Conservation (phyloP, 1,140 invertebrate genomes). For the Mya arenaria region DNA sequence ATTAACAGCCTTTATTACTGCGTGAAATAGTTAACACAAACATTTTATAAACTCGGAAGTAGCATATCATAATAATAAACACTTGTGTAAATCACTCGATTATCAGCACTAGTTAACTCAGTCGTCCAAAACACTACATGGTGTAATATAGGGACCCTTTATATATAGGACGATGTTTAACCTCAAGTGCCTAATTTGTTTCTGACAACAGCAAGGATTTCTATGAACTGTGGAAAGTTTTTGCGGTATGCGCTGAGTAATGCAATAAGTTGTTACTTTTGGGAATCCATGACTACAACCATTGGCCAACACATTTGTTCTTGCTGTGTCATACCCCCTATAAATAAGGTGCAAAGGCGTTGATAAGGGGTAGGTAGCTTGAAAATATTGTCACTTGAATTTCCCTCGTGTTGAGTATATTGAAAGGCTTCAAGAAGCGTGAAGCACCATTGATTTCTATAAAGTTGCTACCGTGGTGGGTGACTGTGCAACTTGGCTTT, state of each 20-base stretch:
- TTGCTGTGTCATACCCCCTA: not conserved
- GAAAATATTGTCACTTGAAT: not conserved
- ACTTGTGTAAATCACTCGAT: too few relatives aligned
- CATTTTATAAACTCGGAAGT: too few relatives aligned
- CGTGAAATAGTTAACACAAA: too few relatives aligned
- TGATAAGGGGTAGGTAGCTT: not conserved
- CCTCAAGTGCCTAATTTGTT: not conserved
- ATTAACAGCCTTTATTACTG: too few relatives aligned
- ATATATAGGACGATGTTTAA: not conserved
- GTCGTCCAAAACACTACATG: too few relatives aligned
- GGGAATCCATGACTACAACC: not conserved
- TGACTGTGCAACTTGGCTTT: not conserved
- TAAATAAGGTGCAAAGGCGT: not conserved
- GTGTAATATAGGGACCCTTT: not conserved
- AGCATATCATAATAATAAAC: too few relatives aligned
- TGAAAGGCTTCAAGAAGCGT: too few relatives aligned
- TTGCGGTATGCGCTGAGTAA: not conserved
- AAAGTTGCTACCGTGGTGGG: constrained; percentile 7
- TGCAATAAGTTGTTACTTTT: not conserved
- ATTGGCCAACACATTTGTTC: not conserved
- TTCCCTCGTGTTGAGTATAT: not conserved
- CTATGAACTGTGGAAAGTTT: not conserved
- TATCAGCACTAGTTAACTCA: too few relatives aligned
- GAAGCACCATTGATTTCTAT: too few relatives aligned
- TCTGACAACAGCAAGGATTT: not conserved